These are phyloP conservation scores for Atrina japonica DNA, from an alignment of 2,888 invertebrate genomes.

Conservation along the genomic window DNA sequence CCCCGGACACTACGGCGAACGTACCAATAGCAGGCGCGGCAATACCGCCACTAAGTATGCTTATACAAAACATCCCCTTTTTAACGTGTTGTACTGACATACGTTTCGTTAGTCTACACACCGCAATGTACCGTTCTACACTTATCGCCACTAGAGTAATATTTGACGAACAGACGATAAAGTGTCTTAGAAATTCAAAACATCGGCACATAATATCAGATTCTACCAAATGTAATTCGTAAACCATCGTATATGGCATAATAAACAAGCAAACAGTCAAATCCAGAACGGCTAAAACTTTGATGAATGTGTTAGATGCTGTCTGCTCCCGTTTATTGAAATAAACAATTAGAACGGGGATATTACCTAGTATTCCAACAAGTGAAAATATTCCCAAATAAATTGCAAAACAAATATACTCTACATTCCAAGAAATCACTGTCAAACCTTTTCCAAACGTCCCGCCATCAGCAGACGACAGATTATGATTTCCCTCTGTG, in stretches of 20 bases:
- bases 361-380: conserved; percentile 63
- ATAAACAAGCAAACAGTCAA: conserved; percentile 60
- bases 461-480: too few species aligned
- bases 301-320: conserved; percentile 68
- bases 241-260: conserved; percentile 68
- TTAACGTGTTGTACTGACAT: conserved; percentile 57
- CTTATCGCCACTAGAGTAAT: conserved; percentile 67
- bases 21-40: conserved; percentile 59
- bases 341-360: conserved; percentile 66
- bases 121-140: conserved; percentile 66
- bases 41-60: conserved; percentile 50
- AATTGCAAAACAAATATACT: conserved; percentile 51
- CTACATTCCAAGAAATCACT: conserved; percentile 28
- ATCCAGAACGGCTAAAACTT: conserved; percentile 64
- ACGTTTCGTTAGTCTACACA: conserved; percentile 59
- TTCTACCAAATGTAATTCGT: conserved; percentile 64
- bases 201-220: conserved; percentile 60
- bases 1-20: conserved; percentile 61
- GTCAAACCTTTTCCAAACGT: too few species aligned
- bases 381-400: conserved; percentile 55
- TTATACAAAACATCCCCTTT: conserved; percentile 54
- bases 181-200: conserved; percentile 65
- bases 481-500: too few species aligned
- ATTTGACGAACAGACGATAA: conserved; percentile 58
- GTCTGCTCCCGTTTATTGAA: conserved; percentile 55